Evolutionary conservation across 2,888 invertebrate genomes (phyloP).

Genomic region (Dryomyza anilis): DNA sequence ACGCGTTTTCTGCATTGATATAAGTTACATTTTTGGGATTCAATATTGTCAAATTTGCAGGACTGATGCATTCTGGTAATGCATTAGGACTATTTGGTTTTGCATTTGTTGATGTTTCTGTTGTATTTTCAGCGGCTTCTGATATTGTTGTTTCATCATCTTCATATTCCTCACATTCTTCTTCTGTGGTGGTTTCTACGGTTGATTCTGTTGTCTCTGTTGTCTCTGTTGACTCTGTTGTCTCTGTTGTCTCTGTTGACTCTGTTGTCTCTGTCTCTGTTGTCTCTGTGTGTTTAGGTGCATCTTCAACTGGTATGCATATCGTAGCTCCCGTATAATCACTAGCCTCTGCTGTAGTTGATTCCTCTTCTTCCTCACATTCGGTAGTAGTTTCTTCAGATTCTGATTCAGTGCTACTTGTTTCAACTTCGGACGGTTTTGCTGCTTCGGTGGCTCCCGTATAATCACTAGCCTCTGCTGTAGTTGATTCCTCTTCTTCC

Average conservation of each 20-base stretch:
- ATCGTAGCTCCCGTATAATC: neutral
- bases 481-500: neutral
- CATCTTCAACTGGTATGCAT: neutral
- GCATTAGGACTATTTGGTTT: too few relatives aligned
- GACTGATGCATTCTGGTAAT: too few relatives aligned
- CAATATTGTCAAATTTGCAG: too few relatives aligned
- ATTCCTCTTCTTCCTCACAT: neutral
- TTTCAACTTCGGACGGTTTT: neutral
- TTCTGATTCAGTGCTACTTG: neutral
- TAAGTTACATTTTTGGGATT: too few relatives aligned
- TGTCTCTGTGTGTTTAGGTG: neutral
- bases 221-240: neutral
- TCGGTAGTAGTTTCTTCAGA: neutral
- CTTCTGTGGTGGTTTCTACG: neutral
- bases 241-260: neutral
- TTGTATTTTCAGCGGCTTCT: neutral
- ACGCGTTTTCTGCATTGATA: too few relatives aligned
- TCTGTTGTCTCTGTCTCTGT: neutral
- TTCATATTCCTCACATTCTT: too few relatives aligned
- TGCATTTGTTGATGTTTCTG: neutral
- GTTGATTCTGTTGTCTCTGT: neutral
- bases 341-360: neutral
- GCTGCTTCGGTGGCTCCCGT: neutral
- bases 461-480: neutral
- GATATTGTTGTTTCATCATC: too few relatives aligned